Evolutionary conservation across 2,797 vertebrate genomes (phyloP), one percentile per base, ranked within the genome.

Genomic region (Xiphophorus birchmanni): DNA sequence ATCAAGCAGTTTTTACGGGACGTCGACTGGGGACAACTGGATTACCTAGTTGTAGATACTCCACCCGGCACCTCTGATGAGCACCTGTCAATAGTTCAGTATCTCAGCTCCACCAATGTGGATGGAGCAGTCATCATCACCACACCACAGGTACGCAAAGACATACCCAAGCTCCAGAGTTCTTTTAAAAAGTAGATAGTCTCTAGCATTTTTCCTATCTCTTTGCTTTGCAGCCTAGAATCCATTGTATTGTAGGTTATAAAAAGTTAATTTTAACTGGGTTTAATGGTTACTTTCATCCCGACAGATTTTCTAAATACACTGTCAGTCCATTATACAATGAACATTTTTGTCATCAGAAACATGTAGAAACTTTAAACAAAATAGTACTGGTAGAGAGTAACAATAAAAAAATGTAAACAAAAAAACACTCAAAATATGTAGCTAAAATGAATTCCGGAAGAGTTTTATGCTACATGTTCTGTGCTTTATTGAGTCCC

Each of bases 1-100:
- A 99, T 99, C 90, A 99, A 99, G 89, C 98, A 99, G 93, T 99
- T 99, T 91, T 93, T 99, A 77, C 95, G 97, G 0, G 98, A 99
- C 0, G 99, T 99, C 42, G 98, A 99, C 90, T 99, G 99, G 99
- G 98, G 98, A 0, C 97, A 98, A 0, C 82, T 98, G 0, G 98
- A 99, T 93, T 99, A 97, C 93, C 95, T 99, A 79, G 92, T 99
- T 0, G 92, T 99, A 84, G 98, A 99, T 91, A 99, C 98, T 0
- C 98, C 98, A 0, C 98, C 98, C 0, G 98, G 98, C 13, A 99
- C 98, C 0, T 99, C 98, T 0, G 98, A 99, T 0, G 98, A 99
- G 26, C 98, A 99, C 86, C 90, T 99, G 40, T 98, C 98, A 0
- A 91, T 97, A 0, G 96, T 99, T 40, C 98, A 99, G 94, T 99